phyloP scores from a whole-genome alignment of 2,888 invertebrate genomes.

The Limnephilus marmoratus region DNA sequence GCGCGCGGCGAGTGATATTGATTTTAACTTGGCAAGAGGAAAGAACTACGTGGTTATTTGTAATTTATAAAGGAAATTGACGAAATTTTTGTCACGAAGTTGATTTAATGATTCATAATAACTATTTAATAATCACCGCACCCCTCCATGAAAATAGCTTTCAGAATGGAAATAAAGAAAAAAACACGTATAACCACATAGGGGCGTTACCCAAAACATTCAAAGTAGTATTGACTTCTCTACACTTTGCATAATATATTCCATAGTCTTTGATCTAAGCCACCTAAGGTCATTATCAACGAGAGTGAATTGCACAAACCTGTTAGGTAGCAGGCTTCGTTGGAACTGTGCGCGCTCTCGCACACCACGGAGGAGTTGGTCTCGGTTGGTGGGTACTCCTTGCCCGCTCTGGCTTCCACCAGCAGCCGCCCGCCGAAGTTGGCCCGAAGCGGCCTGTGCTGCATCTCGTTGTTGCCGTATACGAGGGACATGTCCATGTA shows the following conservation, averaged over 20 bases:
- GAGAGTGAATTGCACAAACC: constrained; percentile 73
- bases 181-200: no score
- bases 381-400: constrained; percentile 84
- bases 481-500: constrained; percentile 88
- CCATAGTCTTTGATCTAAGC: not conserved
- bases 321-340: constrained; percentile 86
- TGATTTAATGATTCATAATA: no score
- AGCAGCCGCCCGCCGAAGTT: constrained; percentile 82
- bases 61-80: no score
- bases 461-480: constrained; percentile 85
- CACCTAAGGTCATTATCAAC: not conserved
- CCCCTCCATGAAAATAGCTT: not conserved
- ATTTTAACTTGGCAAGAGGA: no score
- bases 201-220: not conserved
- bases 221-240: not conserved
- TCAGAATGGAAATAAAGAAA: no score
- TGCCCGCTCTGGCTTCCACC: constrained; percentile 80
- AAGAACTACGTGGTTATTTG: no score
- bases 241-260: not conserved
- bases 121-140: no score
- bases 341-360: constrained; percentile 78
- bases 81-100: no score
- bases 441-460: constrained; percentile 82
- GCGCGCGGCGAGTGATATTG: no score
- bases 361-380: constrained; percentile 84